Evolutionary conservation across 2,888 invertebrate genomes (phyloP).

Genomic region (Stratiomys singularior): DNA sequence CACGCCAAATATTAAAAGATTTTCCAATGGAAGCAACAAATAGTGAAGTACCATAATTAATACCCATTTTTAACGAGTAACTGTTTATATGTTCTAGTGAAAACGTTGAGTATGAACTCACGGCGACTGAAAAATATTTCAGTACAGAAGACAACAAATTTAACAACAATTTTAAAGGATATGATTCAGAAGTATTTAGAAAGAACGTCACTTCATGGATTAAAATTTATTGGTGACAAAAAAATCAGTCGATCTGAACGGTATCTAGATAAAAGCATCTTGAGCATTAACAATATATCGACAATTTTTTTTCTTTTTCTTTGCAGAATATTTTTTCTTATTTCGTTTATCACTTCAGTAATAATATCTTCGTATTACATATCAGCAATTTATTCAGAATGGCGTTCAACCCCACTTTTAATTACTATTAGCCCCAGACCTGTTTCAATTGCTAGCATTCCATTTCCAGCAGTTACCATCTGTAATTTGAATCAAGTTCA

Average conservation of each 20-base stretch:
- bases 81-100: too few species aligned
- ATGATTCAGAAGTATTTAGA: conserved; percentile 72
- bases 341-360: conserved; percentile 75
- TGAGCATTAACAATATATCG: not conserved
- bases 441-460: conserved; percentile 74
- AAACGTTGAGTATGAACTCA: too few species aligned
- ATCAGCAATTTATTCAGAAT: conserved; percentile 76
- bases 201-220: conserved; percentile 78
- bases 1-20: too few species aligned
- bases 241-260: conserved; percentile 57
- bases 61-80: too few species aligned
- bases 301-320: not conserved
- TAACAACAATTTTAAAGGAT: conserved; percentile 12
- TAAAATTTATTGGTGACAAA: conserved; percentile 75
- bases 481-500: conserved; percentile 87
- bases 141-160: too few species aligned
- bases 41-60: too few species aligned
- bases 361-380: conserved; percentile 79
- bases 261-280: not conserved
- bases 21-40: too few species aligned
- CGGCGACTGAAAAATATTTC: too few species aligned
- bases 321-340: conserved; percentile 26
- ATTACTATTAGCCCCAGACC: conserved; percentile 80
- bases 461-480: conserved; percentile 86
- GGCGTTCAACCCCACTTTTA: conserved; percentile 79